Evolutionary conservation across 2,113 vertebrate genomes (phyloP), one percentile per base, ranked within the genome.

Genomic region (Malurus cyaneus): DNA sequence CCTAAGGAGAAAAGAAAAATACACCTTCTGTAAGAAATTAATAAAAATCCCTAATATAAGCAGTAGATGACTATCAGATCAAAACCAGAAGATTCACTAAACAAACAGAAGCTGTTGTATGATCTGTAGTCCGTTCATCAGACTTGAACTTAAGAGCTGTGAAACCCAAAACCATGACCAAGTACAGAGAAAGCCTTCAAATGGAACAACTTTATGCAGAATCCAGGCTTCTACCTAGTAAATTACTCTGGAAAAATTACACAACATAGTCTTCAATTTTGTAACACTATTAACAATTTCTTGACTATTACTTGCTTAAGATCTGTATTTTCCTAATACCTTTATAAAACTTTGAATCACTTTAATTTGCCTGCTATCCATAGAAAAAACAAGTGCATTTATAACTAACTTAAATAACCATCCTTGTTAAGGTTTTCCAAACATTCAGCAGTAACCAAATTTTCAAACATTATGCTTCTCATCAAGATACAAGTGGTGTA

Each of bases 1-100:
- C 99, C 99, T 99, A 67, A 29, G 24, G 88, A 21, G 96, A 89
- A 73, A 23, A 80, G 5, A 72, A 57, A 65, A 54, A 78, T 8
- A n/a, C 31, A 34, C 5, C 18, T 64, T 66, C 3, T 8, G 1
- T 28, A 85, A 88, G 11, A 60, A 65, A 5, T 52, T 32, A 28
- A 42, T 18, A 62, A 76, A 81, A 86, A 5, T 0, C 2, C 3
- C 26, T 46, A 65, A 21, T 12, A n/a, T 29, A 64, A 56, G 32
- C 56, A 56, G 21, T n/a, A 64, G 9, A 17, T 9, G 77, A 4
- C 24, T 42, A 36, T 11, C 18, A 82, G 46, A 74, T 29, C 28
- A 80, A 73, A 89, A 46, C 14, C 5, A 74, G 12, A 42, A 73
- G 41, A 84, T 18, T 69, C 11, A 84, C 9, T 6, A 60, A 49